Percentiles rank a stretch among this genome's conserved stretches.
Conservation (phyloP, 2,888 invertebrate genomes). For the Rhogogaster chlorosoma region DNA sequence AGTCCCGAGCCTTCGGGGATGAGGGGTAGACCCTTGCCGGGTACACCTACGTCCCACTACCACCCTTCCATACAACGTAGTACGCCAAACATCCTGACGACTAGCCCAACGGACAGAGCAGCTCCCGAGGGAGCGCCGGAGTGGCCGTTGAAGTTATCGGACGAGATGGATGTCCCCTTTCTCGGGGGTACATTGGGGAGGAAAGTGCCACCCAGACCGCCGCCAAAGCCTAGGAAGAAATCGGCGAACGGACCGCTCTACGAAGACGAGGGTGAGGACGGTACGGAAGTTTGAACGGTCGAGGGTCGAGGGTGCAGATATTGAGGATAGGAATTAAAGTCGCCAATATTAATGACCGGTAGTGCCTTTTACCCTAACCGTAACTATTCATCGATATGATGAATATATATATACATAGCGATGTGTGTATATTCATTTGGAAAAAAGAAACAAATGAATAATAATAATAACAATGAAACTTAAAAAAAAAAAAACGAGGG, state of each 20-base stretch:
- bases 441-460: neutral
- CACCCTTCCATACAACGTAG: conserved; percentile 69
- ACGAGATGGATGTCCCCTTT: conserved; percentile 80
- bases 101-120: conserved; percentile 71
- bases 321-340: conserved; percentile 55
- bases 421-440: neutral
- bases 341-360: conserved; percentile 67
- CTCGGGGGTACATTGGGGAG: conserved; percentile 80
- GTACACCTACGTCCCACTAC: conserved; percentile 79
- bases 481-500: neutral
- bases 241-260: conserved; percentile 88
- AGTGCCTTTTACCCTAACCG: conserved; percentile 68
- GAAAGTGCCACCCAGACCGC: conserved; percentile 91
- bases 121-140: conserved; percentile 78
- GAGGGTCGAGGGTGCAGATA: conserved; percentile 66
- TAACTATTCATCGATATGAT: neutral
- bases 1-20: conserved; percentile 82
- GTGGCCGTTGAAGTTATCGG: conserved; percentile 79
- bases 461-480: neutral
- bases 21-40: conserved; percentile 84
- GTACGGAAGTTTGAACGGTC: conserved; percentile 88
- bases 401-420: neutral
- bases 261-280: conserved; percentile 93
- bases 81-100: conserved; percentile 67
- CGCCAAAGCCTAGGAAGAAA: conserved; percentile 91